Percentiles rank a stretch among this genome's conserved stretches.
Conservation (phyloP, 1,140 invertebrate genomes). For the Macrobrachium nipponense region DNA sequence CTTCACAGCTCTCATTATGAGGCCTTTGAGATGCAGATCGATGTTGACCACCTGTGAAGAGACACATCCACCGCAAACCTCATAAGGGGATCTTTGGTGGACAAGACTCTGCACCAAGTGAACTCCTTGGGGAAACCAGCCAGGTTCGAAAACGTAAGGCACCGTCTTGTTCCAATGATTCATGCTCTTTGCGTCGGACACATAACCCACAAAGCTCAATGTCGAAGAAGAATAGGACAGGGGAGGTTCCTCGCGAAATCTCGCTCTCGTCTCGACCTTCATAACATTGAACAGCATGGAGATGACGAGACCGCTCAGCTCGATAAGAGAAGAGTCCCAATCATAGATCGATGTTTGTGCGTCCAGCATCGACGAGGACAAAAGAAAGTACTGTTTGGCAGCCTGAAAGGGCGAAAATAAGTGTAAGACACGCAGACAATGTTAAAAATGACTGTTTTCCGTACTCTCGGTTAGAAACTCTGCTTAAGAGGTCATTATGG, state of each 20-base stretch:
- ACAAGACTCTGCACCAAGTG: constrained; percentile 45
- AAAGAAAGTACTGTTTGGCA: constrained; percentile 54
- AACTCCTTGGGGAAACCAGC: constrained; percentile 8
- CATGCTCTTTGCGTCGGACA: constrained; percentile 38
- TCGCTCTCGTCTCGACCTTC: constrained; percentile 40
- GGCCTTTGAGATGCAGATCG: neutral
- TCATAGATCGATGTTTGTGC: constrained; percentile 60
- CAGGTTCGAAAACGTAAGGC: constrained; percentile 25
- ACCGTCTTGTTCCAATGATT: constrained; percentile 40
- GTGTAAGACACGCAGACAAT: neutral
- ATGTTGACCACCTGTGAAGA: constrained; percentile 34
- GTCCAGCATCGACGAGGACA: constrained; percentile 55
- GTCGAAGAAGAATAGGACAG: constrained; percentile 30
- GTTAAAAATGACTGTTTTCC: neutral
- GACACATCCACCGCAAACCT: constrained; percentile 16
- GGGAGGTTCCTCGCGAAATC: constrained; percentile 56
- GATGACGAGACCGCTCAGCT: constrained; percentile 35
- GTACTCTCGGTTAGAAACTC: neutral
- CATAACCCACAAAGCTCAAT: constrained; percentile 43
- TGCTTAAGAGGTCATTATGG: no score
- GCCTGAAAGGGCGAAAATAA: constrained; percentile 27
- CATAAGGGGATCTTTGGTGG: constrained; percentile 45
- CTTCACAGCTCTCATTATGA: constrained; percentile 1
- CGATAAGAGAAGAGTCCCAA: constrained; percentile 18
- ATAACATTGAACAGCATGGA: constrained; percentile 47